These are phyloP conservation scores for Muraenolepis orangiensis DNA, from an alignment of 2,797 vertebrate genomes.

Conservation along the genomic window DNA sequence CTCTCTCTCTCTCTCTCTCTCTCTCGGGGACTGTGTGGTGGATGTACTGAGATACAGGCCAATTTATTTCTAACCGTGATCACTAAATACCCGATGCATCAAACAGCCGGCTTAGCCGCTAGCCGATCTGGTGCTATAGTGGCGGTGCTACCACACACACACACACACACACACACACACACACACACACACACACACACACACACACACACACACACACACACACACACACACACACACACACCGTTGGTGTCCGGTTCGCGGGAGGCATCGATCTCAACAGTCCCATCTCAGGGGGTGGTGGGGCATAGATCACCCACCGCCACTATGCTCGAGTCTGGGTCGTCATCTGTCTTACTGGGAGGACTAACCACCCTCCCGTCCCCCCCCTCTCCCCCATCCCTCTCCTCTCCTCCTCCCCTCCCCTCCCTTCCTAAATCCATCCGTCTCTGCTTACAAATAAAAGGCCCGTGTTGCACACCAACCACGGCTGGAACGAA, in stretches of 20 bases:
- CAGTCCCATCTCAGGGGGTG: constrained; percentile 30
- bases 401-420: constrained; percentile 27
- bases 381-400: too few species aligned
- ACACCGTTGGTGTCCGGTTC: too few species aligned
- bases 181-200: too few species aligned
- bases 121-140: constrained; percentile 19
- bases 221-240: too few species aligned
- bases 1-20: constrained; percentile 69
- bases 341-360: constrained; percentile 53
- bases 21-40: constrained; percentile 56
- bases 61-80: constrained; percentile 78
- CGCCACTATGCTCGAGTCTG: constrained; percentile 50
- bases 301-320: constrained; percentile 53
- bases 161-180: too few species aligned
- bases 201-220: too few species aligned
- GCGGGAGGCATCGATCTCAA: constrained; percentile 41
- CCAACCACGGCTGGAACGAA: constrained; percentile 41
- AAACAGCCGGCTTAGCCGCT: constrained; percentile 47
- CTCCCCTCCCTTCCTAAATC: constrained; percentile 31
- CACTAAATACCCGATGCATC: constrained; percentile 79
- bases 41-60: constrained; percentile 71
- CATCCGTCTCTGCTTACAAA: constrained; percentile 56
- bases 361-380: too few species aligned
- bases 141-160: constrained; percentile 29
- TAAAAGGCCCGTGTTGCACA: constrained; percentile 36